Evolutionary conservation across 2,113 vertebrate genomes (phyloP), one percentile per base, ranked within the genome.

Genomic region (Larimichthys crocea): DNA sequence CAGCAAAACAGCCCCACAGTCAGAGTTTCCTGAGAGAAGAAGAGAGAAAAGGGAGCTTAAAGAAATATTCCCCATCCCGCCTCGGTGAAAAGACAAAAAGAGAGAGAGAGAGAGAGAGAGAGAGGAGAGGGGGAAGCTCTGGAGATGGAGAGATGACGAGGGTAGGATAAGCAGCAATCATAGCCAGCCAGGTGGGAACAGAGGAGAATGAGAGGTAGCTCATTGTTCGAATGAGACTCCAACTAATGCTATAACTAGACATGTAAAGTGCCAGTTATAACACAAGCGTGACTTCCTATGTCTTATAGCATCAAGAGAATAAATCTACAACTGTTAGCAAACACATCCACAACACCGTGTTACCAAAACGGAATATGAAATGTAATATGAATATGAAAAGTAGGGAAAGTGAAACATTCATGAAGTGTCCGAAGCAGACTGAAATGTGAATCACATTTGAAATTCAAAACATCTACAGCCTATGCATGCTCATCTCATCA

Each of bases 1-100:
- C 81, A 92, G 79, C 78, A 85, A 90, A 92, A 90, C 72, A 85
- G 85, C 62, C 75, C 72, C 19, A 49, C 78, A 91, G 91, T 89
- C 87, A 91, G 83, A 89, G 72, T 92, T 93, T 92, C 88, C 89
- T 88, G 80, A 91, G 80, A 84, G 74, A 76, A 74, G 77, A 74
- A 86, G 74, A 84, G 70, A 79, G 69, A 84, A 74, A 82, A 67
- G 42, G 64, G 79, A 79, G 84, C 80, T 89, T 80, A 88, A 60
- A 73, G 88, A 91, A 90, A 90, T 89, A 83, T 79, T 86, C 82
- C 74, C 66, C 64, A 74, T 69, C 31, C 80, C 31, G 46, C 63
- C 50, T 72, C 62, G 20, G 60, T 53, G 67, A 85, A 79, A 70
- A 66, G 80, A 84, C 31, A 72, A 26, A 74, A 53, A 46, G 29